phyloP scores from a whole-genome alignment of 2,797 vertebrate genomes.

The Molossus molossus region DNA sequence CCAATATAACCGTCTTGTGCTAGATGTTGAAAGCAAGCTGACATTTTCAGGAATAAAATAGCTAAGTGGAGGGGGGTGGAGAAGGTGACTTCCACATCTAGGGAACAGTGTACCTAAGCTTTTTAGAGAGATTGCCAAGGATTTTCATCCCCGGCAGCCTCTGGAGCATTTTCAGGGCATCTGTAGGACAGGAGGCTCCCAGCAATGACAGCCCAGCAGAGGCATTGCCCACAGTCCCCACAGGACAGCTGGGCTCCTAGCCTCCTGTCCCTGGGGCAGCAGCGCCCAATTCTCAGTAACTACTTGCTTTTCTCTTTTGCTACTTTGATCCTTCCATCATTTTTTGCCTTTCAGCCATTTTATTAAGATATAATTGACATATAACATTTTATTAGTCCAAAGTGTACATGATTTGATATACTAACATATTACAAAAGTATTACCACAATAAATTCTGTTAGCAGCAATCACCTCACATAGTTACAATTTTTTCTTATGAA shows the following conservation, averaged over 20 bases:
- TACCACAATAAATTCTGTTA: background rate
- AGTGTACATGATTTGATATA: background rate
- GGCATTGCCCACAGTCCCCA: fast-evolving
- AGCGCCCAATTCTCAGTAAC: background rate
- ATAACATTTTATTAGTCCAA: background rate
- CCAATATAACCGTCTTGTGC: background rate
- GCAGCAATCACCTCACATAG: background rate
- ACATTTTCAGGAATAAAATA: background rate
- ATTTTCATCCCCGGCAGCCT: background rate
- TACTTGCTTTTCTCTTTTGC: background rate
- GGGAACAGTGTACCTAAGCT: background rate
- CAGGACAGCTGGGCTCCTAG: fast-evolving
- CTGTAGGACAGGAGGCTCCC: background rate
- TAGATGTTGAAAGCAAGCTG: background rate
- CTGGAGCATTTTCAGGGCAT: background rate
- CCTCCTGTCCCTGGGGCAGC: background rate
- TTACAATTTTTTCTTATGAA: background rate
- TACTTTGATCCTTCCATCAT: background rate
- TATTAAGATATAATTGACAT: background rate
- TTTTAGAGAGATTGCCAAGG: background rate
- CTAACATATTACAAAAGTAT: background rate
- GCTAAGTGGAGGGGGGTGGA: background rate
- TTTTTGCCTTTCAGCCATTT: background rate
- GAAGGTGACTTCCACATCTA: background rate
- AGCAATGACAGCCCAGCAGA: background rate